Evolutionary conservation across 2,113 vertebrate species (phyloP).

Genomic region (Fukomys damarensis): DNA sequence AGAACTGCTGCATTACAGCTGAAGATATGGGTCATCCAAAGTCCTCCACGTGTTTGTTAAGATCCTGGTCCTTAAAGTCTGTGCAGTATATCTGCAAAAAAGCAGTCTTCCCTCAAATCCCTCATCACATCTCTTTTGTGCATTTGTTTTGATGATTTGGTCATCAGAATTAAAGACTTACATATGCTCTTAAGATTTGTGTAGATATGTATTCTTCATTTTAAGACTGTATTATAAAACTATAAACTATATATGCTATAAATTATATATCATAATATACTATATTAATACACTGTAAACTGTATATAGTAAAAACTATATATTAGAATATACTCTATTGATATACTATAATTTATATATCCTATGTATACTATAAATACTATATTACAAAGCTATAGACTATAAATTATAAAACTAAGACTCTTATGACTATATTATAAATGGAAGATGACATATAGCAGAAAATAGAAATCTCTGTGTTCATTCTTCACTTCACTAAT

Average conservation of each 20-base stretch:
- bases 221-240: background rate
- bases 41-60: background rate
- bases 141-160: background rate
- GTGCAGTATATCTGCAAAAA: background rate
- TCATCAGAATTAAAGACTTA: conserved; percentile 22
- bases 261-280: no score
- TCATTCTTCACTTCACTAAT: background rate
- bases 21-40: background rate
- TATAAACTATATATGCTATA: no score
- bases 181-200: background rate
- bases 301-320: no score
- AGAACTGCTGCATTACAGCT: background rate
- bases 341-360: no score
- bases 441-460: background rate
- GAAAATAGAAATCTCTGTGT: background rate
- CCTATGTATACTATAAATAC: no score
- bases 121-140: background rate
- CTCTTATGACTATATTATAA: background rate
- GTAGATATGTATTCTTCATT: background rate
- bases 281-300: no score
- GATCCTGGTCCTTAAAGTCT: background rate
- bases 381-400: no score
- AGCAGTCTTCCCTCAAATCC: background rate
- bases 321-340: no score
- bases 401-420: background rate